phyloP scores from a whole-genome alignment of 2,888 invertebrate species.

The Acanthosoma haemorrhoidale region DNA sequence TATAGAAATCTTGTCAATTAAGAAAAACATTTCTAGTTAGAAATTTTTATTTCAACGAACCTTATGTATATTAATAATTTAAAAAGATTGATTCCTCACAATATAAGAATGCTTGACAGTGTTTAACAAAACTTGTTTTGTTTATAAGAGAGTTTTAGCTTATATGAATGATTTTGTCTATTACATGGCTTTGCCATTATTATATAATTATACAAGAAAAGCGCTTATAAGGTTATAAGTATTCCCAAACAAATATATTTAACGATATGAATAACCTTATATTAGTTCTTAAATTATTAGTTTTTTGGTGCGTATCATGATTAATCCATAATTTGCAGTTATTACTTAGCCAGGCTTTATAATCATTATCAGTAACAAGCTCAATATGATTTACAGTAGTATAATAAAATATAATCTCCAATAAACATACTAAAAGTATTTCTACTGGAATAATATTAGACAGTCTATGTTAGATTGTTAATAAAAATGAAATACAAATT shows the following conservation, averaged over 20 bases:
- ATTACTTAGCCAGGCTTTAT: not conserved
- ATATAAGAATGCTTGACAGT: not conserved
- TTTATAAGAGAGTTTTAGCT: not conserved
- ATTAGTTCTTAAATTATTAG: not conserved
- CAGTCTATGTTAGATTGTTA: conserved; percentile 14
- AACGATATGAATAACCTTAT: not conserved
- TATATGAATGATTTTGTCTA: not conserved
- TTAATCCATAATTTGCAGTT: not conserved
- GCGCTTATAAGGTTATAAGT: not conserved
- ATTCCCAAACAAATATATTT: not conserved
- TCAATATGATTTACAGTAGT: conserved; percentile 1
- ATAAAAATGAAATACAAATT: not conserved
- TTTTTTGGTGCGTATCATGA: not conserved
- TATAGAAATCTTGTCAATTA: too few relatives aligned
- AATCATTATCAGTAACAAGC: not conserved
- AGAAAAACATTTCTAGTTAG: too few relatives aligned
- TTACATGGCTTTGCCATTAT: not conserved
- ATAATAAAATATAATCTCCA: not conserved
- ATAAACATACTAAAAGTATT: conserved; percentile 9
- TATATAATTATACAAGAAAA: not conserved
- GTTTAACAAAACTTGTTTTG: not conserved
- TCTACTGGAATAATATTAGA: not conserved
- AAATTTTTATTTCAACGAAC: too few relatives aligned
- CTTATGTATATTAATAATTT: too few relatives aligned
- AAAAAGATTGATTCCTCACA: not conserved